Percentiles rank a stretch among this genome's conserved stretches.
These are phyloP conservation scores for Myrmecophaga tridactyla DNA, from an alignment of 2,113 vertebrate species.

Conservation along the genomic window DNA sequence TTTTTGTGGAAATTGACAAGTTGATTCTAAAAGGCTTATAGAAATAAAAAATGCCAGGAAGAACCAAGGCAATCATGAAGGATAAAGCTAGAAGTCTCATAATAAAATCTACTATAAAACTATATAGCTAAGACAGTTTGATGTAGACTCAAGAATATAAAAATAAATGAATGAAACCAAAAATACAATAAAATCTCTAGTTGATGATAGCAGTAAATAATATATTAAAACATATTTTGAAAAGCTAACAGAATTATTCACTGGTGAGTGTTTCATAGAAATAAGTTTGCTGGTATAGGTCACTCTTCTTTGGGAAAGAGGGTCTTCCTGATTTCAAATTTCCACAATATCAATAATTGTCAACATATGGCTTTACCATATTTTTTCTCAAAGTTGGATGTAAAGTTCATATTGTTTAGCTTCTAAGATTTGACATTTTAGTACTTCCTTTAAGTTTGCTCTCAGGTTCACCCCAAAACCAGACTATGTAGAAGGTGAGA, in stretches of 20 bases:
- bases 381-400: background rate
- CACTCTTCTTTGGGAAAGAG: background rate
- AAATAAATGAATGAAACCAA: background rate
- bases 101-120: background rate
- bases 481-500: background rate
- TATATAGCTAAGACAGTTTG: background rate
- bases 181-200: background rate
- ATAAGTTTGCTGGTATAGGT: background rate
- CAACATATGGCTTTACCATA: background rate
- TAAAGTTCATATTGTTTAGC: background rate
- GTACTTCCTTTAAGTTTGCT: background rate
- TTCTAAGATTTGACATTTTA: background rate
- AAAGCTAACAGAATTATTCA: background rate
- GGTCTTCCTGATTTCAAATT: background rate
- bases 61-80: background rate
- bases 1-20: background rate
- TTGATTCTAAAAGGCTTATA: background rate
- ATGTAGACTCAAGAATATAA: background rate
- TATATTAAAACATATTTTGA: background rate
- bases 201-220: background rate
- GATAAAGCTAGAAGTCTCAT: background rate
- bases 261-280: background rate
- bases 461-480: background rate
- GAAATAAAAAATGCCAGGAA: background rate
- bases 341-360: background rate